Evolutionary conservation across 2,797 vertebrate species (phyloP).

Genomic region (Acipenser ruthenus): DNA sequence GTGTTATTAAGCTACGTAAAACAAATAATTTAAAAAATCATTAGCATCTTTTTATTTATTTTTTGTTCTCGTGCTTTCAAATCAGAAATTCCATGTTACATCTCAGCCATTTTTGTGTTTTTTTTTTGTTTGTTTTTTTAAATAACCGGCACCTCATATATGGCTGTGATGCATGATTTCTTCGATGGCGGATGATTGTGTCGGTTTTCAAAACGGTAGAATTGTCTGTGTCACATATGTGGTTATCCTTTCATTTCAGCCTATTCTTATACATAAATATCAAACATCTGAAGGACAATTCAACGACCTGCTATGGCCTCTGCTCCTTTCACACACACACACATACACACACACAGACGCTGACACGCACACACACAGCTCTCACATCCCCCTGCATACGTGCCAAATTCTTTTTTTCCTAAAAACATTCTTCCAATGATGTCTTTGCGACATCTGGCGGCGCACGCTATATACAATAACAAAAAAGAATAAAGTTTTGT

Average conservation of each 20-base stretch:
- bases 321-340: constrained; percentile 59
- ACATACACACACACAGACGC: constrained; percentile 32
- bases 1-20: constrained; percentile 27
- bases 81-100: constrained; percentile 13
- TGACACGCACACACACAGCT: constrained; percentile 19
- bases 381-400: constrained; percentile 80
- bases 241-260: constrained; percentile 76
- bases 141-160: constrained; percentile 22
- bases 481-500: constrained; percentile 39
- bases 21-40: constrained; percentile 10
- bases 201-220: constrained; percentile 61
- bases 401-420: constrained; percentile 79
- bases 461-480: constrained; percentile 59
- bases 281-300: constrained; percentile 96
- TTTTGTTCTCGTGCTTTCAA: neutral
- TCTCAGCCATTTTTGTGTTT: constrained; percentile 15
- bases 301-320: constrained; percentile 92
- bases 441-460: constrained; percentile 99
- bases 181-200: constrained; percentile 57
- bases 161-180: constrained; percentile 22
- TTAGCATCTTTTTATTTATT: constrained; percentile 20
- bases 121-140: constrained; percentile 23
- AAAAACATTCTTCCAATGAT: constrained; percentile 73
- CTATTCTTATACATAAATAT: constrained; percentile 90
- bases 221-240: constrained; percentile 78